A percentile compares a stretch with the other conserved stretches of the same genome.
Conservation (phyloP, 30 jellyfish, hydroid and myxozoan genomes). For the Morbakka virulenta region DNA sequence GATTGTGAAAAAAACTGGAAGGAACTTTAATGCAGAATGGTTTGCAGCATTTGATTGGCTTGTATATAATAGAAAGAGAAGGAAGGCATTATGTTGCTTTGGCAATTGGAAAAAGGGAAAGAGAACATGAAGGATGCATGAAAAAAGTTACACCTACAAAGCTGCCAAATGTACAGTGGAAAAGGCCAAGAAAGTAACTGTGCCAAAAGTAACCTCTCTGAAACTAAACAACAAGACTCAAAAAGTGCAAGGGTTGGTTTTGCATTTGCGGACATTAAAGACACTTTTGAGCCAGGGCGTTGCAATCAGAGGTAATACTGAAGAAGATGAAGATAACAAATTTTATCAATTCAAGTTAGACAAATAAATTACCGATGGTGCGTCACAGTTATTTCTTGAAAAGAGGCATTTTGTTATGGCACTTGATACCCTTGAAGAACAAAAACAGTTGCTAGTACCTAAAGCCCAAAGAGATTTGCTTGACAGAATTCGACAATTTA, state of each 20-base stretch:
- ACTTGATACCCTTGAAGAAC: conserved; percentile 37
- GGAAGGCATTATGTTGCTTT: conserved; percentile 16
- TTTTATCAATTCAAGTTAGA: conserved; percentile 41
- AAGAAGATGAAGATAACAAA: conserved; percentile 6
- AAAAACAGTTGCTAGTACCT: conserved; percentile 26
- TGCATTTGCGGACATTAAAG: conserved; percentile 31
- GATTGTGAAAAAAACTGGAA: conserved; percentile 28
- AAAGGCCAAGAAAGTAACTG: not conserved
- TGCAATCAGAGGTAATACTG: conserved; percentile 34
- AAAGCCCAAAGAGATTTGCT: conserved; percentile 8
- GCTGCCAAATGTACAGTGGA: no score
- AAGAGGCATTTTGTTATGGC: conserved; percentile 40
- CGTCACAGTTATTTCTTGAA: conserved; percentile 2
- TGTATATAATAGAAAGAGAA: no score
- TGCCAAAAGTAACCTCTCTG: conserved; percentile 27
- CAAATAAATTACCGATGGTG: conserved; percentile 31
- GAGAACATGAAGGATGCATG: conserved; percentile 2
- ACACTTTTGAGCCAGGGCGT: conserved; percentile 38
- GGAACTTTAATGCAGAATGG: no score
- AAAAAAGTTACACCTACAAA: conserved; percentile 17
- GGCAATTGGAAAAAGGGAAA: conserved; percentile 14
- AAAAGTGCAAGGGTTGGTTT: conserved; percentile 30
- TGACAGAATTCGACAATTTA: not conserved
- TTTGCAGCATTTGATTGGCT: no score
- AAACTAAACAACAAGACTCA: conserved; percentile 18